phyloP scores from a whole-genome alignment of 2,797 vertebrate species.

The Oophaga sylvatica region DNA sequence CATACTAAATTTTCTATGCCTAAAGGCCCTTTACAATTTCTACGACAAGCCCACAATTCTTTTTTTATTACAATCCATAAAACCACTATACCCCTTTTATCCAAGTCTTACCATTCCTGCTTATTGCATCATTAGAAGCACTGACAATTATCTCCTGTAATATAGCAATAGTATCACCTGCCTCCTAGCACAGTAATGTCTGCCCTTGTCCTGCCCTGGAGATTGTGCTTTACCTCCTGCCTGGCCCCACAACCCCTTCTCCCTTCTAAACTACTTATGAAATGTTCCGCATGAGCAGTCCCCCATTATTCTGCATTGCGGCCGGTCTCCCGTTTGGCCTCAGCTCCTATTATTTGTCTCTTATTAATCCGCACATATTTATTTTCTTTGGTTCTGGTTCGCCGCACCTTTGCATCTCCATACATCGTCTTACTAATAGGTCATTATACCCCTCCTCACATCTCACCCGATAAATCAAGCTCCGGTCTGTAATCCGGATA shows the following conservation, averaged over 20 bases:
- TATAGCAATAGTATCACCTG: too few species aligned
- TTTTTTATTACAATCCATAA: constrained; percentile 5
- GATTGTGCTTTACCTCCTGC: background rate
- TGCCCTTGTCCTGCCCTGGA: constrained; percentile 40
- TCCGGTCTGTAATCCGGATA: background rate
- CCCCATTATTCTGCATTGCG: constrained; percentile 29
- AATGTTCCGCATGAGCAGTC: constrained; percentile 21
- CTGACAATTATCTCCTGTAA: background rate
- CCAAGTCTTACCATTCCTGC: background rate
- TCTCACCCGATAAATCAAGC: background rate
- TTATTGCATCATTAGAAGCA: background rate
- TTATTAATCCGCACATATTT: constrained; percentile 52
- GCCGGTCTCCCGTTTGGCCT: constrained; percentile 17
- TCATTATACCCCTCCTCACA: constrained; percentile 29
- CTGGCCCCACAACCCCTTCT: constrained; percentile 20
- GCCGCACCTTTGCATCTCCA: constrained; percentile 44
- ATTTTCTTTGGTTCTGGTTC: constrained; percentile 38
- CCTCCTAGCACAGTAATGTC: background rate
- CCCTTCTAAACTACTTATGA: constrained; percentile 26
- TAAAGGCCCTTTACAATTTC: background rate
- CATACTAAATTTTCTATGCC: background rate
- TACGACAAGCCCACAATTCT: background rate
- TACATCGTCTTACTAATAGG: constrained; percentile 48
- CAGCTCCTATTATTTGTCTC: constrained; percentile 26
- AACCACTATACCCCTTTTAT: background rate